Base-by-base conservation (phyloP, 2,888 invertebrate species). In the Pachycephus smyrnensis region DNA sequence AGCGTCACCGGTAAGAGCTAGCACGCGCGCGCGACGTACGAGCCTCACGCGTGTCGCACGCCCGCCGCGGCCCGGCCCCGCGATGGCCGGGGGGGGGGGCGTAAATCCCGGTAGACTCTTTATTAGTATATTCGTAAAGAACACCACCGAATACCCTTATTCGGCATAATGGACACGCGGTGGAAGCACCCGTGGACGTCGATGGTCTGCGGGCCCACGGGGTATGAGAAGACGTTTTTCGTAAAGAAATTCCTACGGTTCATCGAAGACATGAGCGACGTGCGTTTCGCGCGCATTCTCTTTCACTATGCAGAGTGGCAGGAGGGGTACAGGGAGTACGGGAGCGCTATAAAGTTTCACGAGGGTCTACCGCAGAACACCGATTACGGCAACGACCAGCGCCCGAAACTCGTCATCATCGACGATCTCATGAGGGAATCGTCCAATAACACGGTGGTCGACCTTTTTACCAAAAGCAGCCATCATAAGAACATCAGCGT, bases 401-500 rank as follows among this genome's bases (percentile, higher is more conserved):
- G 73, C 3, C 68, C 75, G 2, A 69, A 76, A 33, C 35, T 80
- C 32, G 40, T 79, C 32, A 33, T 76, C 33, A 69, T 80, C 31
- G 79, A 80, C 55, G 80, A 80, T 76, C 71, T 80, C 4, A 77
- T 80, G 76, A 40, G 55, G 11, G 76, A 77, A 74, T 12, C 75
- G 4, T 76, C 77, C 3, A 75, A 69, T 55, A 76, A 78, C 73
- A 36, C 33, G 1, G 31, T 74, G 1, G 55, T 73, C 11, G 75
- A 78, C 33, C 68, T 78, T 37, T 80, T 80, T 73, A 76, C 77
- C 37, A 77, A 75, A 31, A 76, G 75, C 1, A 76, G 73, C 9
- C 79, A 79, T 36, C 79, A 79, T 36, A 74, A 75, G 12, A 80
- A 77, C 35, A n/a, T 79, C 15, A 75, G 77, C 68, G 76, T 81